Evolutionary conservation across 1,140 invertebrate species (phyloP).

Genomic region (Meloidogyne exigua): DNA sequence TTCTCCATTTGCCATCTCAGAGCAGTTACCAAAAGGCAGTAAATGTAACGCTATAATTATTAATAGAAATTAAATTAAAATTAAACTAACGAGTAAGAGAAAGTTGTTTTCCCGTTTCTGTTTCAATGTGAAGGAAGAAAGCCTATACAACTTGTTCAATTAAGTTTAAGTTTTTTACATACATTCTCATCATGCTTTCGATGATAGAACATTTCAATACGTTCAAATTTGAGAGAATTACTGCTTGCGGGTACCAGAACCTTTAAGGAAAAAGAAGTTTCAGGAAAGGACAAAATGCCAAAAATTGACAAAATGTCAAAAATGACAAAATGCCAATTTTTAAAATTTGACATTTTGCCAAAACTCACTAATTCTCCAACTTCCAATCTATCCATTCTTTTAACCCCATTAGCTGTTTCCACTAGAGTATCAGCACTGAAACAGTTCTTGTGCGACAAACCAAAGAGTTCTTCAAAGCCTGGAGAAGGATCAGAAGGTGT

Average conservation of each 20-base stretch:
- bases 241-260: constrained; percentile 48
- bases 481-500: neutral
- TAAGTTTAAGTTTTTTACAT: neutral
- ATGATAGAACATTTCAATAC: constrained; percentile 53
- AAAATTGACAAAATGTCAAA: neutral
- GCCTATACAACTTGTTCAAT: neutral
- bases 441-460: constrained; percentile 30
- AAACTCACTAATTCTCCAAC: constrained; percentile 34
- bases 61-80: constrained; percentile 22
- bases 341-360: neutral
- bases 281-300: no score
- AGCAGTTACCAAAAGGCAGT: constrained; percentile 51
- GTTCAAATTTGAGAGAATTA: constrained; percentile 44
- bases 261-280: neutral
- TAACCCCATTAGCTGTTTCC: constrained; percentile 32
- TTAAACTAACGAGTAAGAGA: constrained; percentile 43
- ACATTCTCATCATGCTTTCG: constrained; percentile 43
- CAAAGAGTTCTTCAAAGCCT: neutral
- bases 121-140: constrained; percentile 40
- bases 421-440: constrained; percentile 50
- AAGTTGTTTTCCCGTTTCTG: constrained; percentile 43
- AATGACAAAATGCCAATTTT: neutral
- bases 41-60: constrained; percentile 43
- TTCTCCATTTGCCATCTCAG: constrained; percentile 24
- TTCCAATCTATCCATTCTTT: constrained; percentile 48